Conservation (phyloP, 2,113 vertebrate species). For the Oryzias javanicus region DNA sequence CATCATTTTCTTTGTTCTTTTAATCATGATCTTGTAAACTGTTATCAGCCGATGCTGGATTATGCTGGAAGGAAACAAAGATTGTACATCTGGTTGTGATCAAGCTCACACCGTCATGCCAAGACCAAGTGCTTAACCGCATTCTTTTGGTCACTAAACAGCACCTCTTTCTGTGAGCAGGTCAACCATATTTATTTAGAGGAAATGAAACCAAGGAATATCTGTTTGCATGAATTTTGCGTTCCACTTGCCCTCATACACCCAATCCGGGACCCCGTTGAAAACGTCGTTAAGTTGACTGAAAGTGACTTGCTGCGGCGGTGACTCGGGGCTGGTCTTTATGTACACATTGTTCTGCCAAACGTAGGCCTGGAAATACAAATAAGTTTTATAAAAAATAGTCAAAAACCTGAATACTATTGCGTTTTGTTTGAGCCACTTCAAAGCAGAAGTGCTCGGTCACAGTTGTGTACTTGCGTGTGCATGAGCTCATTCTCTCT, state of each 20-base stretch:
- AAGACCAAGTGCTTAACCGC: not conserved
- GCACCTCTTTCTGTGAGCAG: not conserved
- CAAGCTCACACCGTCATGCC: not conserved
- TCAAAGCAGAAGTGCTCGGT: conserved; percentile 2
- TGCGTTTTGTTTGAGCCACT: conserved; percentile 23
- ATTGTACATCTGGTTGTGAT: conserved; percentile 6
- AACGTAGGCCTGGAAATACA: conserved; percentile 80
- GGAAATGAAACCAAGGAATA: not conserved
- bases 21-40: not conserved
- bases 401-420: no score
- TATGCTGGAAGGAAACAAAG: not conserved
- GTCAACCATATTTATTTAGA: no score
- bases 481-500: not conserved
- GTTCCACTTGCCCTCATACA: conserved; percentile 88
- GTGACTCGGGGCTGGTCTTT: conserved; percentile 75
- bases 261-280: conserved; percentile 97
- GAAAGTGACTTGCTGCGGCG: conserved; percentile 76
- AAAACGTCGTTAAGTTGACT: conserved; percentile 81
- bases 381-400: not conserved
- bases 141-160: not conserved
- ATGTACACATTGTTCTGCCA: conserved; percentile 88
- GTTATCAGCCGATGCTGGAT: not conserved
- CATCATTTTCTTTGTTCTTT: no score
- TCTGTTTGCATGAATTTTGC: not conserved
- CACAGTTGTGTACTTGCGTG: no score